phyloP scores from a whole-genome alignment of 2,888 invertebrate species.

The Adelognathus sp. region DNA sequence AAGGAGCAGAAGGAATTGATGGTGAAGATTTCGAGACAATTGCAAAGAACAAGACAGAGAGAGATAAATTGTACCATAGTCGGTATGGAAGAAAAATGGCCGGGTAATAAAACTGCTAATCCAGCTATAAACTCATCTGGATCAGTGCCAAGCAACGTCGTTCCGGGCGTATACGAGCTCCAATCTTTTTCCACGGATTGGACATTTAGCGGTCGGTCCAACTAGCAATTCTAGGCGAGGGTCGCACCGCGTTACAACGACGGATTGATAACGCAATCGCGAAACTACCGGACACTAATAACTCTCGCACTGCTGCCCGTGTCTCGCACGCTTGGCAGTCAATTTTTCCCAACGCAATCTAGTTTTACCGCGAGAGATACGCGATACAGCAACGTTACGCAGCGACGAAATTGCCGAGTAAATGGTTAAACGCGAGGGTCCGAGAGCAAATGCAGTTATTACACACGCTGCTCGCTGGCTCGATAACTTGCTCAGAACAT shows the following conservation, averaged over 20 bases:
- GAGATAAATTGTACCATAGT: constrained; percentile 17
- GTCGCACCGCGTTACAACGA: background rate
- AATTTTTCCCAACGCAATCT: constrained; percentile 14
- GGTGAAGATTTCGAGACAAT: background rate
- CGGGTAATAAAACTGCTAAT: constrained; percentile 37
- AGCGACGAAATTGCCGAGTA: background rate
- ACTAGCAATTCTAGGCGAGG: background rate
- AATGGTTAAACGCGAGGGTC: background rate
- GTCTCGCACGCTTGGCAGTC: background rate
- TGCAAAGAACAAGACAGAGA: too few species aligned
- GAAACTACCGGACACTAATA: constrained; percentile 31
- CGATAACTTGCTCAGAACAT: too few species aligned
- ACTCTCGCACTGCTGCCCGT: background rate
- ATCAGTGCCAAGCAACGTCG: constrained; percentile 10
- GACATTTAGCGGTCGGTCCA: constrained; percentile 26
- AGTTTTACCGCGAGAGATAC: background rate
- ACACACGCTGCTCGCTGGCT: background rate
- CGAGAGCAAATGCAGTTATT: background rate
- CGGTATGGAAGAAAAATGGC: constrained; percentile 27
- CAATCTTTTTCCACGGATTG: constrained; percentile 32
- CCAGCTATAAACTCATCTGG: constrained; percentile 46
- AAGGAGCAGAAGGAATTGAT: background rate
- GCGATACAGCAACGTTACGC: background rate
- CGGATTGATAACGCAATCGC: constrained; percentile 44
- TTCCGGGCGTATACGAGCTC: background rate